Evolutionary conservation across 2,113 vertebrate genomes (phyloP).

Genomic region (Megaceryle torquata): DNA sequence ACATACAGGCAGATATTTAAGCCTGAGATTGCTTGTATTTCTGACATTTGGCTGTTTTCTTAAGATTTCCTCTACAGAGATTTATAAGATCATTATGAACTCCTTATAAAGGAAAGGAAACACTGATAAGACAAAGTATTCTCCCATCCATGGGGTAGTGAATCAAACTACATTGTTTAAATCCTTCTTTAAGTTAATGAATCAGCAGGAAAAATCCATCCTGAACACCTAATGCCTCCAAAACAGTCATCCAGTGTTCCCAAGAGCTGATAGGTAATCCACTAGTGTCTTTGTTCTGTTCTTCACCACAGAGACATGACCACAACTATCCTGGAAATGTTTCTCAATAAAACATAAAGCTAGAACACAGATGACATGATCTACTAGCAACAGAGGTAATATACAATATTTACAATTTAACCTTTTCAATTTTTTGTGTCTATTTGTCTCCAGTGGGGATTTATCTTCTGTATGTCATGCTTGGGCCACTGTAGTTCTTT

Average conservation of each 20-base stretch:
- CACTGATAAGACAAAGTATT: neutral
- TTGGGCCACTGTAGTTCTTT: neutral
- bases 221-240: neutral
- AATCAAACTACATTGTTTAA: neutral
- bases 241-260: neutral
- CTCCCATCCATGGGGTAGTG: neutral
- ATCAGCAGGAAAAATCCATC: neutral
- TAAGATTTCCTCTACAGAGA: neutral
- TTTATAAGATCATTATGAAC: neutral
- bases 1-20: neutral
- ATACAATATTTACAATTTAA: neutral
- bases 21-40: neutral
- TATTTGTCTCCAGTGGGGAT: neutral
- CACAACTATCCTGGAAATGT: neutral
- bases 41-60: neutral
- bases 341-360: neutral
- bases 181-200: neutral
- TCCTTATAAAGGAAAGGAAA: neutral
- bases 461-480: neutral
- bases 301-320: neutral
- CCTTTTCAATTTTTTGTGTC: neutral
- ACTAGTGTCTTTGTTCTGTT: neutral
- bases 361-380: neutral
- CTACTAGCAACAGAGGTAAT: neutral
- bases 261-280: neutral